A percentile compares a stretch with the other conserved stretches of the same genome.
Evolutionary conservation across 1,140 invertebrate genomes (phyloP).

Genomic region (Pseudomyrmex concolor): DNA sequence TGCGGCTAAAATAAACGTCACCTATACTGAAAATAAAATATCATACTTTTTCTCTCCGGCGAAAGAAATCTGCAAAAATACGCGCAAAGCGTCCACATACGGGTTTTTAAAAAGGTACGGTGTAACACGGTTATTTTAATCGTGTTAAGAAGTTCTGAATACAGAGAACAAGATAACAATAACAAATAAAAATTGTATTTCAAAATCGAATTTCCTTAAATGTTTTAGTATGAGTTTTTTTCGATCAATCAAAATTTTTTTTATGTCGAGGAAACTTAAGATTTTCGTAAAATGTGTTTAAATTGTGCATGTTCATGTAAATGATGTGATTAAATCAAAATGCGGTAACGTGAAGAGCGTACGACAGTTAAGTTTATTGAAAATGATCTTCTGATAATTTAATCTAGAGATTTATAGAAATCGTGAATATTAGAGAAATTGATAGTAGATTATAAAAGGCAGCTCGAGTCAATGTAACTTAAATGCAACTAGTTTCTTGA

Average conservation of each 20-base stretch:
- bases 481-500: no score
- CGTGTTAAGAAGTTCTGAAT: no score
- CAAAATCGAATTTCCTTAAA: no score
- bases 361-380: not conserved
- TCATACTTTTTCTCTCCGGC: conserved; percentile 48
- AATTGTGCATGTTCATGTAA: not conserved
- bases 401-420: not conserved
- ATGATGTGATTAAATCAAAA: not conserved
- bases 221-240: no score
- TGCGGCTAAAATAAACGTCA: conserved; percentile 68
- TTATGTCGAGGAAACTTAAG: no score
- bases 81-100: not conserved
- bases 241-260: no score
- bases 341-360: not conserved
- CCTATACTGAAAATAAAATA: conserved; percentile 65
- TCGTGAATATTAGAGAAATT: not conserved
- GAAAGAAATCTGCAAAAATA: conserved; percentile 20
- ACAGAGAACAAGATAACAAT: no score
- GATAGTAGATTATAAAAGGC: not conserved
- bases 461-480: not conserved
- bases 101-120: no score
- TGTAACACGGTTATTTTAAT: no score
- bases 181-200: no score
- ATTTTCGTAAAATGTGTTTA: no score
- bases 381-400: not conserved